Evolutionary conservation across 2,797 vertebrate genomes (phyloP).

Genomic region (Choloepus didactylus): DNA sequence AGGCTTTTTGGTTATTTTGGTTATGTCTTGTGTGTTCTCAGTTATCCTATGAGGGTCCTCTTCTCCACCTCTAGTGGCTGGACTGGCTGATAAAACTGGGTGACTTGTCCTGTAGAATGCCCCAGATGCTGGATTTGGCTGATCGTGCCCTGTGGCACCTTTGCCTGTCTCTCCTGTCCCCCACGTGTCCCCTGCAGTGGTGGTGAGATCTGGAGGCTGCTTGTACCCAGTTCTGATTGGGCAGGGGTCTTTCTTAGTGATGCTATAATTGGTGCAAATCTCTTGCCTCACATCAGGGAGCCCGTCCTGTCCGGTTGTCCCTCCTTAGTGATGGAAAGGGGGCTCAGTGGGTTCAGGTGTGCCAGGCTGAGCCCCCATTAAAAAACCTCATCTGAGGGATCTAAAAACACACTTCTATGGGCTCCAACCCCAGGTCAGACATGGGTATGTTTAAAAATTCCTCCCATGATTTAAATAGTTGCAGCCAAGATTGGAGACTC

Average conservation of each 20-base stretch:
- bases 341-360: neutral
- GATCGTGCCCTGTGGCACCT: neutral
- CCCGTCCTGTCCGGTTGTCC: neutral
- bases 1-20: neutral
- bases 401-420: no score
- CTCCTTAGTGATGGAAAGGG: no score
- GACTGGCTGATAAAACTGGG: neutral
- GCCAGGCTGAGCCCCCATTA: neutral
- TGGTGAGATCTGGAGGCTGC: no score
- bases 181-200: neutral
- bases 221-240: neutral
- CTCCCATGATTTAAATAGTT: no score
- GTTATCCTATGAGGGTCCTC: neutral
- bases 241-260: neutral
- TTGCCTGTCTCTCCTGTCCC: neutral
- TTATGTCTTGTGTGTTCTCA: neutral
- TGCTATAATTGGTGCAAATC: no score
- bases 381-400: no score
- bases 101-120: neutral
- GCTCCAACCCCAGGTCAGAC: no score
- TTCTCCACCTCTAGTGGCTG: neutral
- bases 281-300: neutral
- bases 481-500: neutral
- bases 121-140: neutral
- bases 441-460: no score